Evolutionary conservation across 2,888 invertebrate genomes (phyloP), one percentile per base, ranked within the genome.

Genomic region (Digitonthophagus gazella): DNA sequence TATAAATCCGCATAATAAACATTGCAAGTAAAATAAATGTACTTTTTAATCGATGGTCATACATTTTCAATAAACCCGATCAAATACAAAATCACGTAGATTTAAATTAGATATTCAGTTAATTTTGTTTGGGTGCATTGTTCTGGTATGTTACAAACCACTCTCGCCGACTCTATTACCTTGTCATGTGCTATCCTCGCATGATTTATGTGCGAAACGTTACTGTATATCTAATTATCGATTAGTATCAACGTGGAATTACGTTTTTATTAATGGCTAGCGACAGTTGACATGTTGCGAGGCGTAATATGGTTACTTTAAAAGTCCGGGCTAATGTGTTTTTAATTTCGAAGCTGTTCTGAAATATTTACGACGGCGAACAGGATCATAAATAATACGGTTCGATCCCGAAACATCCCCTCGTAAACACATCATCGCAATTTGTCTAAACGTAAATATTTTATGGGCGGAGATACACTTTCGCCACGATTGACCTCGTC

Each of bases 391-490:
- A 61, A 61, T 61, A 61, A 61, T 61, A 61, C 6, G 18, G 61
- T 11, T 16, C n/a, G 61, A 64, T 20, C 63, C 54, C 15, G 61
- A 22, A 11, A 63, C 61, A 16, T 44, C 28, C 44, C 28, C 68
- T 18, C 64, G 58, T 64, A 69, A 64, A 68, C 65, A 65, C 65
- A 68, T 65, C 69, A 67, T 67, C 64, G 64, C 67, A 64, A 64
- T 66, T 64, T 66, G 69, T 67, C 70, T 58, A 67, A 63, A 54
- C 67, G 56, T 67, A 67, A 70, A 70, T 67, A 70, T 67, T 67
- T 67, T 67, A 69, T 67, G 65, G 67, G 54, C 16, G 67, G 18
- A 20, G 58, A 61, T 63, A 69, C 58, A 67, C 65, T 67, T 65
- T 22, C 64, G 58, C 65, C 56, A 65, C 65, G 70, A 70, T 70